Conservation (phyloP, 2,888 invertebrate species). For the Sialis lutaria region DNA sequence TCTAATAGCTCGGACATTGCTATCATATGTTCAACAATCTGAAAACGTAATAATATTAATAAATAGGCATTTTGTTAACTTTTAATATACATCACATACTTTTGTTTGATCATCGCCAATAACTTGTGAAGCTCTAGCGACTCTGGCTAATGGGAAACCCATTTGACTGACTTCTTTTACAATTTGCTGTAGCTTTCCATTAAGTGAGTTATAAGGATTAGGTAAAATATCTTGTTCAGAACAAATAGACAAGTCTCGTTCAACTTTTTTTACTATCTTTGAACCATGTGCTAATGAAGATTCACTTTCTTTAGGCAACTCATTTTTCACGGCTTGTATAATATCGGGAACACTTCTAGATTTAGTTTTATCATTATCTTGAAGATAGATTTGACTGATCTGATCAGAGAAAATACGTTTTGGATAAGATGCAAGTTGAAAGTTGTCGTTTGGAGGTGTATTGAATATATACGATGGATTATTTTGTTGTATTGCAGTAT, state of each 20-base stretch:
- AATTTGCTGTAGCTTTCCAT: conserved; percentile 40
- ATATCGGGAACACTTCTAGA: conserved; percentile 54
- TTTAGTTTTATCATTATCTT: not conserved
- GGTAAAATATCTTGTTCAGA: conserved; percentile 15
- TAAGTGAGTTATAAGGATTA: conserved; percentile 26
- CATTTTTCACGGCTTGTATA: conserved; percentile 53
- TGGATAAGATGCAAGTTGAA: conserved; percentile 1
- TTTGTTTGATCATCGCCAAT: conserved; percentile 73
- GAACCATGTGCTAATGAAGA: conserved; percentile 8
- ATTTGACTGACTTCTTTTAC: conserved; percentile 63
- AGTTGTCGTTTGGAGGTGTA: not conserved
- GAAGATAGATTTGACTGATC: not conserved
- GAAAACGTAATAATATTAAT: conserved; percentile 16
- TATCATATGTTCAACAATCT: conserved; percentile 71
- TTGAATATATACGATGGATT: not conserved
- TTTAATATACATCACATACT: conserved; percentile 28
- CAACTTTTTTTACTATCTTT: not conserved
- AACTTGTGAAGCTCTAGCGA: conserved; percentile 59
- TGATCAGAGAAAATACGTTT: conserved; percentile 1
- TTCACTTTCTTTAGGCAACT: conserved; percentile 26
- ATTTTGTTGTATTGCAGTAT: too few relatives aligned
- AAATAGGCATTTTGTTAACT: conserved; percentile 6
- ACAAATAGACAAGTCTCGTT: conserved; percentile 11
- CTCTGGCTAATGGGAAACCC: conserved; percentile 74
- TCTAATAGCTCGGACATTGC: conserved; percentile 61